These are phyloP conservation scores for Caenorhabditis uteleia DNA, from an alignment of 2,888 invertebrate genomes.

Conservation along the genomic window DNA sequence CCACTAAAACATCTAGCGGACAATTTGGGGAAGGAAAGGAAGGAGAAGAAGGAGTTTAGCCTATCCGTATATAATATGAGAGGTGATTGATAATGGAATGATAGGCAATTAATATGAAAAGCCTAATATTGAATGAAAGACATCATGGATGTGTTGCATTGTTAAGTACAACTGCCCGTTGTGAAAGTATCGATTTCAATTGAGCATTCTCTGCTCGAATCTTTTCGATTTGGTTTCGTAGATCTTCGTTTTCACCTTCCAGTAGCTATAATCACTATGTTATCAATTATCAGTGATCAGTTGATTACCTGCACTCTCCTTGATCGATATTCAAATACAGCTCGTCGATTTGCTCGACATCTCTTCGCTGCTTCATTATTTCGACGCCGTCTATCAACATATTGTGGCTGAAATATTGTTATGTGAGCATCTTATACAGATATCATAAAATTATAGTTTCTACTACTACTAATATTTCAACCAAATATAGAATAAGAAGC, in stretches of 20 bases:
- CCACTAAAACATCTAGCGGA: no score
- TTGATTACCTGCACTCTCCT: conserved; percentile 69
- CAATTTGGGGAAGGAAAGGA: no score
- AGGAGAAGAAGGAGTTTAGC: no score
- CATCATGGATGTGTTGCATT: neutral
- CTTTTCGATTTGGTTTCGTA: conserved; percentile 68
- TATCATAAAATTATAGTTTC: neutral
- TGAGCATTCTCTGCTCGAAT: conserved; percentile 68
- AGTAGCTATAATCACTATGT: conserved; percentile 61
- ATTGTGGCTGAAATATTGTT: conserved; percentile 55
- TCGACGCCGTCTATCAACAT: conserved; percentile 71
- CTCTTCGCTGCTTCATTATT: conserved; percentile 73
- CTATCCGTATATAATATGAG: no score
- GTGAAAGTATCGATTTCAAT: conserved; percentile 41
- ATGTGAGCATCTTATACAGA: neutral
- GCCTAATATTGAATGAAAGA: no score
- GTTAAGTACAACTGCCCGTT: conserved; percentile 18
- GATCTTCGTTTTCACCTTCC: conserved; percentile 71
- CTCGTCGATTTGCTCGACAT: conserved; percentile 72
- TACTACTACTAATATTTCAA: no score
- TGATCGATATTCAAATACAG: conserved; percentile 70
- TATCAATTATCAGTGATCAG: no score
- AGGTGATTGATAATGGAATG: no score
- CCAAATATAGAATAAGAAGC: no score
- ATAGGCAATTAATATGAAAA: conserved; percentile 2